Conservation (phyloP, 2,113 vertebrate species). For the Platichthys stellatus region DNA sequence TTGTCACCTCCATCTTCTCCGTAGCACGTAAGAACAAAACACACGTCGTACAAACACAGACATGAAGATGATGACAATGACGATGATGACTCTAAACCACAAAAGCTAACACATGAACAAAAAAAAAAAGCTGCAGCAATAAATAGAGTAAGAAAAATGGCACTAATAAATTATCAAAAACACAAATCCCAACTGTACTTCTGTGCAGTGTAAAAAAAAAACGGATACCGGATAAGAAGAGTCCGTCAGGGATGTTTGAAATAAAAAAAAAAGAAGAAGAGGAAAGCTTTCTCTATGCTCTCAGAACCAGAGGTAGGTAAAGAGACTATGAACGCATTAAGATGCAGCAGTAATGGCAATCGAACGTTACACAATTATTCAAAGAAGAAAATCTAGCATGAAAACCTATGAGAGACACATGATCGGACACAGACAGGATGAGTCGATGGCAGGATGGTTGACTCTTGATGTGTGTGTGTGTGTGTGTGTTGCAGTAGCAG, state of each 20-base stretch:
- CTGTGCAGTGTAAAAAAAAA: slow-evolving; percentile 20
- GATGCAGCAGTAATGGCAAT: slow-evolving; percentile 44
- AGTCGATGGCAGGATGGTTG: slow-evolving; percentile 57
- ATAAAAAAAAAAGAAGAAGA: neutral
- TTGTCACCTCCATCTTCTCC: slow-evolving; percentile 20
- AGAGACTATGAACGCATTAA: slow-evolving; percentile 53
- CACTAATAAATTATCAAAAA: slow-evolving; percentile 71
- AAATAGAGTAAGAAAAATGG: slow-evolving; percentile 67
- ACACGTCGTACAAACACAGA: slow-evolving; percentile 22
- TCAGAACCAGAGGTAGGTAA: slow-evolving; percentile 76
- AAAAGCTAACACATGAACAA: slow-evolving; percentile 24
- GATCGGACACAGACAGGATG: slow-evolving; percentile 60
- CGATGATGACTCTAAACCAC: slow-evolving; percentile 29
- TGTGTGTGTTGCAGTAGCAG: slow-evolving; percentile 62
- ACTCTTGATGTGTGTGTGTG: slow-evolving; percentile 42
- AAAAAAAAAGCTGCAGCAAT: slow-evolving; percentile 58
- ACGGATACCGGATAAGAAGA: slow-evolving; percentile 10
- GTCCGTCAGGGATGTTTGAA: neutral
- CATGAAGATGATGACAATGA: slow-evolving; percentile 36
- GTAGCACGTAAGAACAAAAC: slow-evolving; percentile 20
- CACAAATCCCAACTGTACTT: slow-evolving; percentile 33
- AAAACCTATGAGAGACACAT: slow-evolving; percentile 45
- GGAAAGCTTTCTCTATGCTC: slow-evolving; percentile 54
- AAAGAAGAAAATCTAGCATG: slow-evolving; percentile 23
- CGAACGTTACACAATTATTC: slow-evolving; percentile 58